phyloP scores from a whole-genome alignment of 2,113 vertebrate genomes.

The Thermophis baileyi region DNA sequence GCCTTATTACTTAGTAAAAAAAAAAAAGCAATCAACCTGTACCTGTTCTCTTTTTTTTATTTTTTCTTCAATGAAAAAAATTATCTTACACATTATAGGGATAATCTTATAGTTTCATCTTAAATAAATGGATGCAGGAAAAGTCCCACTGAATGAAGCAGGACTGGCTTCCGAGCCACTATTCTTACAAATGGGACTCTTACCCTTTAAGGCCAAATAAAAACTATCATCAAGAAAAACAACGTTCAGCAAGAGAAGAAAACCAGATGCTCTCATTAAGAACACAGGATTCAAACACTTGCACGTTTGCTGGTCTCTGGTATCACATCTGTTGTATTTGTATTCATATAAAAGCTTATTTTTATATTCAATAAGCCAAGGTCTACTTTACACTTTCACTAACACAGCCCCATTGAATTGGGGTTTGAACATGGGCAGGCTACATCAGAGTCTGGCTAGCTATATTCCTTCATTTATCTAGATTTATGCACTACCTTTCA shows the following conservation, averaged over 20 bases:
- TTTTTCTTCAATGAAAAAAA: slow-evolving; percentile 21
- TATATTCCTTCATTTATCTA: neutral
- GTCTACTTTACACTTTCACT: neutral
- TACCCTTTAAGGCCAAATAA: neutral
- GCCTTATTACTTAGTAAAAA: neutral
- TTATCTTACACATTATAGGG: slow-evolving; percentile 6
- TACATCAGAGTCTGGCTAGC: slow-evolving; percentile 23
- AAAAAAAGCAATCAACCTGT: slow-evolving; percentile 28
- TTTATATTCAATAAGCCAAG: slow-evolving; percentile 11
- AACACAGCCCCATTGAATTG: slow-evolving; percentile 13
- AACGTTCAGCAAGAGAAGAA: slow-evolving; percentile 38
- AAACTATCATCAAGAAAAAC: slow-evolving; percentile 6
- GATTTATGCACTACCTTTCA: neutral
- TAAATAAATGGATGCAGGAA: neutral
- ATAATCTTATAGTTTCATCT: neutral
- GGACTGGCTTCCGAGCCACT: neutral
- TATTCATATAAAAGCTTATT: slow-evolving; percentile 35
- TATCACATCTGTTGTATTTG: slow-evolving; percentile 22
- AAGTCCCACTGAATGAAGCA: neutral
- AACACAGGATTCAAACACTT: slow-evolving; percentile 33
- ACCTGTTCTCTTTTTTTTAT: slow-evolving; percentile 25
- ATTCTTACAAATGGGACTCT: neutral
- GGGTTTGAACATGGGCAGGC: slow-evolving; percentile 36
- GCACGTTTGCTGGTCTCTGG: slow-evolving; percentile 6
- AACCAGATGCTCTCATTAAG: slow-evolving; percentile 53